Evolutionary conservation across 2,888 invertebrate species (phyloP).

Genomic region (Reticulitermes lucifugus): DNA sequence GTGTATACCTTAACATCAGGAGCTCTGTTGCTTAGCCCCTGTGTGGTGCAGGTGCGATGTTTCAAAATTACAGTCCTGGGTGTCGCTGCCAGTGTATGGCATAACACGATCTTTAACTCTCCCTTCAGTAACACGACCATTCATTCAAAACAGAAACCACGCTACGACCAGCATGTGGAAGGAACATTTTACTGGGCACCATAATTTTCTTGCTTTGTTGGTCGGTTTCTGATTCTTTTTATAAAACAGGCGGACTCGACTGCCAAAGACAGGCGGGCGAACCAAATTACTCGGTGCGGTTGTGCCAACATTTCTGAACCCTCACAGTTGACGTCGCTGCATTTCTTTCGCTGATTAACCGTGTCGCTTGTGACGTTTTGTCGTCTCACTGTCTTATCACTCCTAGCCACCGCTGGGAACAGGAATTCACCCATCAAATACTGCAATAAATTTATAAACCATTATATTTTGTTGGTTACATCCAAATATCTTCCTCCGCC

Average conservation of each 20-base stretch:
- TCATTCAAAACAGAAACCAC: constrained; percentile 18
- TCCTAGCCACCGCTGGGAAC: background rate
- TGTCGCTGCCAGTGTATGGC: no score
- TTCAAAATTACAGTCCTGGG: no score
- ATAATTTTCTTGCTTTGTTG: constrained; percentile 25
- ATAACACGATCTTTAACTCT: no score
- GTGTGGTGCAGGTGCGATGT: no score
- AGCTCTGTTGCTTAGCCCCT: no score
- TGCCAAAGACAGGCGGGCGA: constrained; percentile 22
- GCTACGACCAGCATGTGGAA: background rate
- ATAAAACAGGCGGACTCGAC: constrained; percentile 13
- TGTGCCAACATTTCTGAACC: constrained; percentile 23
- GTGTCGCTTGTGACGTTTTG: background rate
- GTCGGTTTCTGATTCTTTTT: constrained; percentile 1
- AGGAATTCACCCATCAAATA: background rate
- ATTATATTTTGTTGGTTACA: no score
- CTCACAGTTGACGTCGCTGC: background rate
- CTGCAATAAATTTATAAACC: no score
- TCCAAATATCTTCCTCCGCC: no score
- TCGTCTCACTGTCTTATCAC: background rate
- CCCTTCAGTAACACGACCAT: background rate
- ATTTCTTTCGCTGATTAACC: constrained; percentile 38
- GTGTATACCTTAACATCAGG: no score
- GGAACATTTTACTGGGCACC: constrained; percentile 24
- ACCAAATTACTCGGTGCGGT: constrained; percentile 7